Percentiles rank a stretch among this genome's conserved stretches.
These are phyloP conservation scores for Cavia aperea DNA, from an alignment of 2,113 vertebrate species.

Conservation along the genomic window DNA sequence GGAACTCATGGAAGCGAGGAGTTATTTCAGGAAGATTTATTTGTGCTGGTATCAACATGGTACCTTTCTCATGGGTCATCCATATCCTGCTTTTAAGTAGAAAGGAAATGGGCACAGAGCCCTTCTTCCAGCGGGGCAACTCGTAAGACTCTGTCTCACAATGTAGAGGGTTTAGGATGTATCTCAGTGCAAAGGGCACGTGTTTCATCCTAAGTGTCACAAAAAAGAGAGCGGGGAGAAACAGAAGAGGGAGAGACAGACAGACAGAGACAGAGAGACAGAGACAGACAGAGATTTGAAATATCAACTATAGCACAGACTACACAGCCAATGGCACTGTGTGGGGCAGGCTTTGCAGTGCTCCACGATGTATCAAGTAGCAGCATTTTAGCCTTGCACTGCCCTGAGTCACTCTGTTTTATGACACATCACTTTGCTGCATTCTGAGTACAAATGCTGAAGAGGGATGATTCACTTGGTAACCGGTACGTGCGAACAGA, in stretches of 20 bases:
- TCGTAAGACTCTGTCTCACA: background rate
- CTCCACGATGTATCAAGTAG: no score
- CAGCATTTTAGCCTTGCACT: no score
- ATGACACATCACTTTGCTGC: no score
- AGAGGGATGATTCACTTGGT: no score
- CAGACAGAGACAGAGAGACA: background rate
- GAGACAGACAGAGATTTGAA: background rate
- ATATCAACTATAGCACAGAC: background rate
- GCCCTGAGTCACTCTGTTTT: no score
- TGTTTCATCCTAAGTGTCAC: background rate
- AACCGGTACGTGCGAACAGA: no score
- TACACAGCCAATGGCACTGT: background rate
- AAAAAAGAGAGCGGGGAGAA: background rate
- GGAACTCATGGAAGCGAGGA: background rate
- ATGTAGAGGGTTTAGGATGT: background rate
- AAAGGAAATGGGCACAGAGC: background rate
- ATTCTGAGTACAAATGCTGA: no score
- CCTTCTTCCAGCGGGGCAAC: background rate
- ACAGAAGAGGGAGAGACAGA: background rate
- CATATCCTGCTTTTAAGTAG: background rate
- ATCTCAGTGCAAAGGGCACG: background rate
- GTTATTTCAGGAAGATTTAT: background rate
- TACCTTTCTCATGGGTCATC: background rate
- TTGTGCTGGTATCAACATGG: background rate
- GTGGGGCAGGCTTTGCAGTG: no score